These are phyloP conservation scores for Boloria euphrosyne DNA, from an alignment of 2,888 invertebrate genomes.

Conservation along the genomic window DNA sequence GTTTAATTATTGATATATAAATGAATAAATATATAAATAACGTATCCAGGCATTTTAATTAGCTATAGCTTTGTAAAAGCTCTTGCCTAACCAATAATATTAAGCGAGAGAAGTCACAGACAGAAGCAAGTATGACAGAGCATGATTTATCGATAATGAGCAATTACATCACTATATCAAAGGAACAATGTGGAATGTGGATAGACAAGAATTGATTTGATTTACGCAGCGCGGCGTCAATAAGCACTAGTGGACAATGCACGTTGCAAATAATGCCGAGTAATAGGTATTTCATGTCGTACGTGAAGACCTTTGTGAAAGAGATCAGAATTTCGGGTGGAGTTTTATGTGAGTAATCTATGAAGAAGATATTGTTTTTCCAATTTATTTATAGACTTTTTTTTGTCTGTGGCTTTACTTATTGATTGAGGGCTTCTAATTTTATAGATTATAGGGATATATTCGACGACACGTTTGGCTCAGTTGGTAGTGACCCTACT, in stretches of 20 bases:
- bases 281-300: background rate
- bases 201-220: conserved; percentile 54
- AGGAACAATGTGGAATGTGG: conserved; percentile 41
- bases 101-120: too few species aligned
- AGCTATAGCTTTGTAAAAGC: too few species aligned
- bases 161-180: conserved; percentile 42
- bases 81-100: too few species aligned
- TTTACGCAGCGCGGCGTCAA: conserved; percentile 50
- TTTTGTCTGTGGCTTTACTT: too few species aligned
- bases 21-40: too few species aligned
- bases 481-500: too few species aligned
- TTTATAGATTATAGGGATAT: too few species aligned
- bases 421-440: too few species aligned
- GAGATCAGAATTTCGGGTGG: background rate
- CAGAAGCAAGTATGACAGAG: background rate
- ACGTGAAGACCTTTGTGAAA: background rate
- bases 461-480: too few species aligned
- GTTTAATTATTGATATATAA: too few species aligned
- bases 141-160: conserved; percentile 28
- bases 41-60: too few species aligned
- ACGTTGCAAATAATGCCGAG: conserved; percentile 11
- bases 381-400: background rate
- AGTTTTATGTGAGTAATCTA: background rate
- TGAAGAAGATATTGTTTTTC: background rate
- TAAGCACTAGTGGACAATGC: conserved; percentile 45